A percentile compares a stretch with the other conserved stretches of the same genome.
phyloP scores from a whole-genome alignment of 35 echinoderm and acorn worm genomes.

The Hemicentrotus pulcherrimus region DNA sequence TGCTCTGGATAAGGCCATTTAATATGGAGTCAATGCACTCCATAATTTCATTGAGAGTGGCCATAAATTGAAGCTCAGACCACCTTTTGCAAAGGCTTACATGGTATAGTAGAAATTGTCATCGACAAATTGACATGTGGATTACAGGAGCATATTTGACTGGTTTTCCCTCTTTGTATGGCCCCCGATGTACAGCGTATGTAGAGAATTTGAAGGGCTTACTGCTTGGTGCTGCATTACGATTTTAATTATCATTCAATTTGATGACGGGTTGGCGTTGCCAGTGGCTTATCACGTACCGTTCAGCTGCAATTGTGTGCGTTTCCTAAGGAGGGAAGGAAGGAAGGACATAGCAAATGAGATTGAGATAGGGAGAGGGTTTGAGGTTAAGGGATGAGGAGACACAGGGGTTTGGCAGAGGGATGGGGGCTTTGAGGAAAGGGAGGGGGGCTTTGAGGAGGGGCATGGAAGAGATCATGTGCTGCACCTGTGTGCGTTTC shows the following conservation, averaged over 20 bases:
- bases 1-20: neutral
- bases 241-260: constrained; percentile 49
- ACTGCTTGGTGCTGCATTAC: constrained; percentile 23
- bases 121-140: neutral
- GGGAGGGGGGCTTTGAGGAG: neutral
- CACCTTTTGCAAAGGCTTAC: neutral
- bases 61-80: neutral
- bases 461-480: neutral
- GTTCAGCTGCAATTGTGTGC: constrained; percentile 25
- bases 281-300: constrained; percentile 33
- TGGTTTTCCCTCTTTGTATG: constrained; percentile 15
- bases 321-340: constrained; percentile 19
- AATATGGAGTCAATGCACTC: neutral
- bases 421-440: neutral
- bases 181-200: neutral
- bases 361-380: neutral
- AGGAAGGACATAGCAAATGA: constrained; percentile 3
- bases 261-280: constrained; percentile 27
- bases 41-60: neutral
- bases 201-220: neutral
- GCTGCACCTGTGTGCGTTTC: too few relatives aligned
- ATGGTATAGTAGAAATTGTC: neutral
- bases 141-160: neutral
- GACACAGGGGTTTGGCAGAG: neutral
- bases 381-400: neutral